phyloP scores from a whole-genome alignment of 2,113 vertebrate species.

The Mystacornis crossleyi region DNA sequence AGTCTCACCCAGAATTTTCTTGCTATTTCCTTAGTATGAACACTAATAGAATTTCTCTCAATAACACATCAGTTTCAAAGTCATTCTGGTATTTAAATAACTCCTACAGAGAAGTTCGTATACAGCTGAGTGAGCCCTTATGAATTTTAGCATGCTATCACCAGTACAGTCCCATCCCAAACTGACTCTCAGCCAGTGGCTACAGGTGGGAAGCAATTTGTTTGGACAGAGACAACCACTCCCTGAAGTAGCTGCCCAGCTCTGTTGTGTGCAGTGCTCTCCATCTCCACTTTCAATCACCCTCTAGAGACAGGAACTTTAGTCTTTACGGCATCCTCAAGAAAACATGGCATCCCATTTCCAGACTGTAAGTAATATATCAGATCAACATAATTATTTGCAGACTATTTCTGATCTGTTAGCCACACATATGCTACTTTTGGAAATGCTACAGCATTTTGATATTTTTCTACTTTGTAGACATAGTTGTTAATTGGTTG shows the following conservation, averaged over 20 bases:
- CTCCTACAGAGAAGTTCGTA: background rate
- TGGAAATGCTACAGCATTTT: background rate
- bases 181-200: background rate
- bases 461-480: background rate
- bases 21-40: background rate
- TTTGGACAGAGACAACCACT: background rate
- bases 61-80: background rate
- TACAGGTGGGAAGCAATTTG: background rate
- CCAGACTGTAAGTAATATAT: background rate
- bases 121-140: background rate
- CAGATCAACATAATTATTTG: background rate
- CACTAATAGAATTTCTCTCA: background rate
- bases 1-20: background rate
- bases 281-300: background rate
- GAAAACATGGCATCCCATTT: background rate
- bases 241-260: background rate
- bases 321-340: background rate
- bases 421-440: background rate
- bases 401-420: background rate
- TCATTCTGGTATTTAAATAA: background rate
- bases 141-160: background rate
- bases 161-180: background rate
- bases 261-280: fast-evolving
- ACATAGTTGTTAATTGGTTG: background rate
- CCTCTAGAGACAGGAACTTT: background rate